Evolutionary conservation across 2,113 vertebrate species (phyloP).

Genomic region (Etheostoma cragini): DNA sequence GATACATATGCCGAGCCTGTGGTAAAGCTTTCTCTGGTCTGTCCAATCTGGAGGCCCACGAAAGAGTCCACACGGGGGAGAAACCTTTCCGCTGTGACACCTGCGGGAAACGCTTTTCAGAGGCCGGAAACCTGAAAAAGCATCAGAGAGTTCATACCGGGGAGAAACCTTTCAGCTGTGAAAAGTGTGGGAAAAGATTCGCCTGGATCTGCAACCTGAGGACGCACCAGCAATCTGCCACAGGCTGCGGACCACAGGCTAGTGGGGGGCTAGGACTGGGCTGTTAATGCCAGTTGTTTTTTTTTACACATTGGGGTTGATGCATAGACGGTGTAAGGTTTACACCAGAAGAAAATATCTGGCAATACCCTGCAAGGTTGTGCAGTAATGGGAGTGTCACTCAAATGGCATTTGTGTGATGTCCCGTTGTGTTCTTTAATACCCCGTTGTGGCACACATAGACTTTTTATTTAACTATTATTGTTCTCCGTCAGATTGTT

Average conservation of each 20-base stretch:
- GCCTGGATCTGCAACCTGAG: constrained; percentile 83
- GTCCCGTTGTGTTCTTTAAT: no score
- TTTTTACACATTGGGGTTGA: no score
- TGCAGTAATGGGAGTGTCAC: no score
- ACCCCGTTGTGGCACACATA: no score
- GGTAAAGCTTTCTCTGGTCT: constrained; percentile 78
- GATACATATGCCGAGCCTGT: constrained; percentile 74
- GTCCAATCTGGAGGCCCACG: constrained; percentile 80
- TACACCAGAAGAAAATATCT: no score
- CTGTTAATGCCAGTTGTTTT: background rate
- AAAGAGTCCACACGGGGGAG: constrained; percentile 82
- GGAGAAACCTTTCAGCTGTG: constrained; percentile 80
- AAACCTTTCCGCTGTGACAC: constrained; percentile 78
- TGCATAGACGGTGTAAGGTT: no score
- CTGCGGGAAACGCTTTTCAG: constrained; percentile 80
- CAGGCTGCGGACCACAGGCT: constrained; percentile 59
- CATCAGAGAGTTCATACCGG: constrained; percentile 83
- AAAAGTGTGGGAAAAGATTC: constrained; percentile 77
- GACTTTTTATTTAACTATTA: no score
- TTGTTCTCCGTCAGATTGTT: no score
- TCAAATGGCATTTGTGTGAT: no score
- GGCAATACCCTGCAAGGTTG: no score
- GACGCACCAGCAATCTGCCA: constrained; percentile 79
- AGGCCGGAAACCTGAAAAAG: constrained; percentile 83
- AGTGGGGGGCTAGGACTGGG: constrained; percentile 4